These are phyloP conservation scores for Gymnocypris eckloni DNA, from an alignment of 2,797 vertebrate genomes.

Conservation along the genomic window DNA sequence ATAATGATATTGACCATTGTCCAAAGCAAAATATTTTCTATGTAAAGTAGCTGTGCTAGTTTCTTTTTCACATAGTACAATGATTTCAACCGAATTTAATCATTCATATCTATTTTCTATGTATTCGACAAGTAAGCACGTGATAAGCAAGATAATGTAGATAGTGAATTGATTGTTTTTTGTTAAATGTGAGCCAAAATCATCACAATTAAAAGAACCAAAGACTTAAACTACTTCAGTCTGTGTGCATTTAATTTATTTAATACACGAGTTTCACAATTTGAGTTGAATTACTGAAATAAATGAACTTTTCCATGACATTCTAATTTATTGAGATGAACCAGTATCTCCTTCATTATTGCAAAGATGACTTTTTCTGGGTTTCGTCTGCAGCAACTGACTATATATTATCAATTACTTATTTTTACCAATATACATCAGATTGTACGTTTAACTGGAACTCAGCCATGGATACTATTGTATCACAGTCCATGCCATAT, in stretches of 20 bases:
- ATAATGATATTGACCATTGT: background rate
- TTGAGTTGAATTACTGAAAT: no score
- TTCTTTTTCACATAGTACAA: background rate
- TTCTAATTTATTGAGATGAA: no score
- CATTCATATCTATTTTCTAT: background rate
- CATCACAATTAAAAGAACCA: no score
- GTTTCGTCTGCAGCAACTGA: background rate
- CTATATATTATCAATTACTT: background rate
- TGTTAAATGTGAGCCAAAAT: no score
- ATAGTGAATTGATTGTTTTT: no score
- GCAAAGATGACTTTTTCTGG: background rate
- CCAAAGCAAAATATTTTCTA: background rate
- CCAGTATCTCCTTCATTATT: background rate
- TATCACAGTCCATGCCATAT: constrained; percentile 10
- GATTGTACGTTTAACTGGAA: background rate
- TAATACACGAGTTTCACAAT: no score
- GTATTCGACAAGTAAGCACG: background rate
- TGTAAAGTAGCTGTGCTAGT: background rate
- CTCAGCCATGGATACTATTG: constrained; percentile 14
- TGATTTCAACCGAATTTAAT: background rate
- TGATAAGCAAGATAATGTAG: background rate
- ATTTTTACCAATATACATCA: background rate
- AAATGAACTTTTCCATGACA: no score
- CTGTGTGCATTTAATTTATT: no score
- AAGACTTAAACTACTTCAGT: no score